Base-by-base conservation (phyloP, 2,888 invertebrate genomes). In the Ecdyonurus torrentis region DNA sequence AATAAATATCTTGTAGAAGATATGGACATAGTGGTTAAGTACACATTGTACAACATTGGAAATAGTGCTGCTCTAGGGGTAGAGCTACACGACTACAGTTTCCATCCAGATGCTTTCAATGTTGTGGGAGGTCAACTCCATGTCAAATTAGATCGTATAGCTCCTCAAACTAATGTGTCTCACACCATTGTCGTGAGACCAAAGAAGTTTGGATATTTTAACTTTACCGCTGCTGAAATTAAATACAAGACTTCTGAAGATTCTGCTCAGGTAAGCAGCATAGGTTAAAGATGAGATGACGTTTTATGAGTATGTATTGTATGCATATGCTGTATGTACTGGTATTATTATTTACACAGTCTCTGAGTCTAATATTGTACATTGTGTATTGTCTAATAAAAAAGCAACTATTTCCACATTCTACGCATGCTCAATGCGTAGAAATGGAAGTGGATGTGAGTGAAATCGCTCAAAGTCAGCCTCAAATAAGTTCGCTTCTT, bases 1-100 rank as follows among this genome's bases (percentile, higher is more conserved):
- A 98, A 98, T 74, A 92, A 91, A 77, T 97, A 94, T 73, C 79
- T 98, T 66, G 97, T 99, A 1, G 96, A 98, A 79, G 89, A 89
- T 72, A 91, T 93, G 85, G 98, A 99, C 74, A 85, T 98, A 70
- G 83, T 97, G 66, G 86, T 98, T 55, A 92, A 96, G 78, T 98
- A 98, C 74, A 91, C 89, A 18, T 79, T 98, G 64, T 94, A 85
- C 78, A 98, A 98, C 74, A 88, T 96, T 65, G 98, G 98, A 61
- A 89, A 83, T 65, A 87, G 89, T 66, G 89, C 95, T 63, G 97
- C 97, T 25, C 84, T 91, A 52, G 86, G 90, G 73, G 92, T 98
- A 1, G 85, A 88, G 70, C 81, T 96, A 58, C 86, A 85, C 18
- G 99, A 99, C 74, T 84, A 85, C 65, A 91, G 93, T 61, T 98